A percentile compares a stretch with the other conserved stretches of the same genome.
Evolutionary conservation across 1,140 invertebrate genomes (phyloP).

Genomic region (Drosophila repletoides): DNA sequence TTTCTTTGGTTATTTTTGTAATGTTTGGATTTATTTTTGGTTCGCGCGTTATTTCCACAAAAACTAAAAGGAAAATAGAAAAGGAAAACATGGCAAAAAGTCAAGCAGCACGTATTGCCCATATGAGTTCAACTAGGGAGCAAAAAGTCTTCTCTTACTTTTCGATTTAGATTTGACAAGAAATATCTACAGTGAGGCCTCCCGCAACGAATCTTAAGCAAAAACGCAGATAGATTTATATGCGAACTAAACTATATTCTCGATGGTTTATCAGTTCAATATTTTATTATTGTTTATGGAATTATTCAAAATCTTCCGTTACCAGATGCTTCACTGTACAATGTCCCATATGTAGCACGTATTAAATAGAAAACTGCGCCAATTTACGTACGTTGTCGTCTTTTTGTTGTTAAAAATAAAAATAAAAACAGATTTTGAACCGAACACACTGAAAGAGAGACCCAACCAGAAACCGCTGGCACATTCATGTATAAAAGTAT

Average conservation of each 20-base stretch:
- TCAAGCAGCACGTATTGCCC: slow-evolving; percentile 58
- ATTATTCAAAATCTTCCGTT: too few relatives aligned
- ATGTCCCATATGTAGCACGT: slow-evolving; percentile 42
- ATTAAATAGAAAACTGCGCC: slow-evolving; percentile 56
- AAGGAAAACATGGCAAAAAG: slow-evolving; percentile 69
- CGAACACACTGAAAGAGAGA: slow-evolving; percentile 36
- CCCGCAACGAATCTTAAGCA: slow-evolving; percentile 6
- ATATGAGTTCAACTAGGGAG: slow-evolving; percentile 52
- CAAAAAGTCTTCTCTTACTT: slow-evolving; percentile 41
- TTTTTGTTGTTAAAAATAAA: slow-evolving; percentile 65
- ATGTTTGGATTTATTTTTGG: slow-evolving; percentile 78
- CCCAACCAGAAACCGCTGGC: slow-evolving; percentile 31
- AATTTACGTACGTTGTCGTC: slow-evolving; percentile 68
- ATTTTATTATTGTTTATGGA: too few relatives aligned
- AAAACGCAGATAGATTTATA: too few relatives aligned
- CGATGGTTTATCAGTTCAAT: too few relatives aligned
- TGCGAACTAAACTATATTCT: too few relatives aligned
- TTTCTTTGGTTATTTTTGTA: slow-evolving; percentile 67
- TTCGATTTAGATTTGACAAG: slow-evolving; percentile 16
- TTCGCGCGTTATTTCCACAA: slow-evolving; percentile 52
- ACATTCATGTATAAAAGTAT: too few relatives aligned
- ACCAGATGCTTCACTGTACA: not conserved
- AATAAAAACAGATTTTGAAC: slow-evolving; percentile 73
- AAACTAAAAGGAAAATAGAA: too few relatives aligned
- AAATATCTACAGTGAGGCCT: slow-evolving; percentile 40